phyloP scores from a whole-genome alignment of 1,140 invertebrate species.

The Dinothrombium tinctorium region DNA sequence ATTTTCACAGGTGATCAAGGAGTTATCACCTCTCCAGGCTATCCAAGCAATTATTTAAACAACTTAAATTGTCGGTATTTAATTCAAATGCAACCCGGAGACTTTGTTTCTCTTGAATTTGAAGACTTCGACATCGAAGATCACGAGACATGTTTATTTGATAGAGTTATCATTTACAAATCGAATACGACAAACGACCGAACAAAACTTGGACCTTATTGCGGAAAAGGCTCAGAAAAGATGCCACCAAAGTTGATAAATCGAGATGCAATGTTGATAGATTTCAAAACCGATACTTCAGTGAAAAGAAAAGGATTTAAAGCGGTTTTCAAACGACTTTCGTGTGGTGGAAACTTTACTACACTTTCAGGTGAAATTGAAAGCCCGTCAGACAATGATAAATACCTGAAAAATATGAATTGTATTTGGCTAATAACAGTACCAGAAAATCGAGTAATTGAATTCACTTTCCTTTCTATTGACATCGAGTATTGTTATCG shows the following conservation, averaged over 20 bases:
- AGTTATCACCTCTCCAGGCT: constrained; percentile 43
- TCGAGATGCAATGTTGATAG: constrained; percentile 18
- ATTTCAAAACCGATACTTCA: constrained; percentile 18
- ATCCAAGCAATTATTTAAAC: too few relatives aligned
- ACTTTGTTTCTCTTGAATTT: constrained; percentile 18
- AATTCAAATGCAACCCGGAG: too few relatives aligned
- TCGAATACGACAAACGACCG: constrained; percentile 12
- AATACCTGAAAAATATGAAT: constrained; percentile 27
- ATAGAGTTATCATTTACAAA: constrained; percentile 17
- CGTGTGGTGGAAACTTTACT: constrained; percentile 33
- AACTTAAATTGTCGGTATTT: too few relatives aligned
- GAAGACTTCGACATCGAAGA: constrained; percentile 23
- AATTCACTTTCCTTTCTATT: constrained; percentile 21
- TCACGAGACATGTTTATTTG: constrained; percentile 18
- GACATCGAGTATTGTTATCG: not conserved
- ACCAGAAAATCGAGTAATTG: constrained; percentile 34
- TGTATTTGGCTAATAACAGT: constrained; percentile 58
- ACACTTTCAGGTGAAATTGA: constrained; percentile 20
- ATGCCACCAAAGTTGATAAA: constrained; percentile 16
- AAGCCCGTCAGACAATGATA: constrained; percentile 19
- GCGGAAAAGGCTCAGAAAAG: constrained; percentile 19
- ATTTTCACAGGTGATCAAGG: constrained; percentile 27
- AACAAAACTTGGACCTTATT: constrained; percentile 19
- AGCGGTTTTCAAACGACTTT: constrained; percentile 22
- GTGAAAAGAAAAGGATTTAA: constrained; percentile 20